Evolutionary conservation across 2,888 invertebrate species (phyloP), one percentile per base, ranked within the genome.

Genomic region (Mythimna vitellina): DNA sequence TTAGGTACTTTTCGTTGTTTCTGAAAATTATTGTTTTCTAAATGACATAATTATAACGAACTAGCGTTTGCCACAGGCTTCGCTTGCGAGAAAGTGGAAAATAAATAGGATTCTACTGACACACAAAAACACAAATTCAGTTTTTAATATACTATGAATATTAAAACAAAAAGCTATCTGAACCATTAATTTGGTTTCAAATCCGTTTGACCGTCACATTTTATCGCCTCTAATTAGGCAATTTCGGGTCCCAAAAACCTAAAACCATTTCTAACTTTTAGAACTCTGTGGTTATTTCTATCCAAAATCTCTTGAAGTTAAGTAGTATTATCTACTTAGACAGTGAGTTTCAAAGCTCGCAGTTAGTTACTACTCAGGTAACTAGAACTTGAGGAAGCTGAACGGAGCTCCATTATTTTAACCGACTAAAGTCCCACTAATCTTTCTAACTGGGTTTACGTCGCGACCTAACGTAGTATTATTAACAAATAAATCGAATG

Each of bases 361-460:
- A 57, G 53, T 70, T 67, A 65, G 67, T 57, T 49, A 53, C 56
- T n/a, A 35, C 14, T 20, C 42, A 70, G 62, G 64, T 65, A 67
- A 25, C 20, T 54, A 42, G 49, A 70, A 80, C 70, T 80, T 54
- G 22, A n/a, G 8, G 65, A n/a, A 66, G 51, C 75, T 70, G 22
- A 65, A 54, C 69, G 66, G n/a, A 64, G 62, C 61, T 51, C 58
- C 58, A 17, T 58, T 67, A 64, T 73, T 69, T 72, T 22, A 69
- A 62, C 70, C 14, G 67, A 76, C 54, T 49, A 76, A 75, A 62
- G 64, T 61, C 10, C 32, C 22, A 42, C 70, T 78, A 70, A 78
- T 78, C 66, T 62, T 70, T 60, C 7, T 25, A 61, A 65, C 65
- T 32, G 10, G 22, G 7, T 29, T 29, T 29, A n/a, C n/a, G n/a